Evolutionary conservation across 1,140 invertebrate species (phyloP).

Genomic region (Manduca sexta): DNA sequence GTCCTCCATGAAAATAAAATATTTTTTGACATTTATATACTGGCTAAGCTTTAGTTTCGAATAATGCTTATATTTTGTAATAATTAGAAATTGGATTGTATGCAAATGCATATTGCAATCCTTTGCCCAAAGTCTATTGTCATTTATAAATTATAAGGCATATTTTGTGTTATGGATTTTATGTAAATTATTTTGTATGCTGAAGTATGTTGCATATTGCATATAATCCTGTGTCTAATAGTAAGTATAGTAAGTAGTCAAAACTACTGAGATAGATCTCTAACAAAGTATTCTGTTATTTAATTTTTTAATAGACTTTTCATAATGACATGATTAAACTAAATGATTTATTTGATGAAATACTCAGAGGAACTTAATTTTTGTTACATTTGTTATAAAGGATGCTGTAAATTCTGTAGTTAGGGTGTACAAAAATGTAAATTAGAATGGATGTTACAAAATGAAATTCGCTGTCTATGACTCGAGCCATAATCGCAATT

Average conservation of each 20-base stretch:
- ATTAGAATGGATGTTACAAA: slow-evolving; percentile 9
- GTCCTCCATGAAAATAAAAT: neutral
- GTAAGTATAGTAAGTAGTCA: too few species aligned
- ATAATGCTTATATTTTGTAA: too few species aligned
- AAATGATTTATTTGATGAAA: slow-evolving; percentile 8
- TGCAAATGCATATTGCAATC: too few species aligned
- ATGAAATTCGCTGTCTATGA: slow-evolving; percentile 6
- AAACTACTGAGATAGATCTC: slow-evolving; percentile 15
- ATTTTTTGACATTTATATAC: neutral
- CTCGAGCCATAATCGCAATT: slow-evolving; percentile 35
- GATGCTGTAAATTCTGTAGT: slow-evolving; percentile 19
- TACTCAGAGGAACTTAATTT: slow-evolving; percentile 11
- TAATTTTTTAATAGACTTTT: slow-evolving; percentile 11
- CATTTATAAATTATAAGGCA: too few species aligned
- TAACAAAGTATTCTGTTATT: slow-evolving; percentile 24
- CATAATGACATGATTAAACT: slow-evolving; percentile 4
- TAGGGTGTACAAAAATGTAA: slow-evolving; percentile 22
- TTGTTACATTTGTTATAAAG: slow-evolving; percentile 9
- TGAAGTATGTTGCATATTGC: neutral
- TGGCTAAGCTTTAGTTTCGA: too few species aligned
- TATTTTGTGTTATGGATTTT: too few species aligned
- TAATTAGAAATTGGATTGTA: too few species aligned
- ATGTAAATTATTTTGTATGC: neutral
- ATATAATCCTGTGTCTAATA: too few species aligned
- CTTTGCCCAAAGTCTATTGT: too few species aligned